Conservation (phyloP, 2,888 invertebrate genomes). For the Volucella inflata region DNA sequence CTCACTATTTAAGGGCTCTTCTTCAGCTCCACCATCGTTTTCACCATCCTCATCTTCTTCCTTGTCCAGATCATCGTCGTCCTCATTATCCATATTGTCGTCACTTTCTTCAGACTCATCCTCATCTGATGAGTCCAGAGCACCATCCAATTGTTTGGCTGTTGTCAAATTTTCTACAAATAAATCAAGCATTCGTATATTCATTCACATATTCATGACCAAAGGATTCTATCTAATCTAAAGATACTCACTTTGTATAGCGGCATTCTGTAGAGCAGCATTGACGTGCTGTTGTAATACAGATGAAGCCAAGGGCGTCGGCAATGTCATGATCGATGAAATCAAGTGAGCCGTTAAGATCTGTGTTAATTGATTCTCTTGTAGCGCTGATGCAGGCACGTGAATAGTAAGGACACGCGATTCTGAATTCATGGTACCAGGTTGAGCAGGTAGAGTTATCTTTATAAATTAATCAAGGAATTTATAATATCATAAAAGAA, state of each 20-base stretch:
- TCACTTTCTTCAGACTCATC: constrained; percentile 91
- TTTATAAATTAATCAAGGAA: constrained; percentile 81
- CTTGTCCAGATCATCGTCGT: constrained; percentile 89
- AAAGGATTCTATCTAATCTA: background rate
- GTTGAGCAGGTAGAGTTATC: constrained; percentile 92
- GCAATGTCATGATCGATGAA: constrained; percentile 94
- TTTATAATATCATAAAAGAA: constrained; percentile 12
- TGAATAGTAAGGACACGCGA: constrained; percentile 93
- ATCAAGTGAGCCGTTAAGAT: constrained; percentile 94
- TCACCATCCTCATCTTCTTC: constrained; percentile 88
- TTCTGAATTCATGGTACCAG: constrained; percentile 88
- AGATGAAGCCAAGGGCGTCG: constrained; percentile 91
- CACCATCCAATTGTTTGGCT: constrained; percentile 86
- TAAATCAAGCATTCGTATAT: background rate
- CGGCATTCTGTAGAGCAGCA: constrained; percentile 88
- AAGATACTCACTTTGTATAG: constrained; percentile 81
- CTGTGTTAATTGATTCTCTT: constrained; percentile 88
- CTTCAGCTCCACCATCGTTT: constrained; percentile 88
- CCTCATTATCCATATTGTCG: constrained; percentile 88
- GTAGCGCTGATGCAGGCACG: constrained; percentile 93
- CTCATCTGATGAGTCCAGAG: constrained; percentile 89
- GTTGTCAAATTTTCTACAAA: constrained; percentile 81
- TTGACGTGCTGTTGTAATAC: constrained; percentile 95
- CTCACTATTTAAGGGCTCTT: constrained; percentile 97
- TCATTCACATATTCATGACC: background rate